Evolutionary conservation across 2,797 vertebrate species (phyloP).

Genomic region (Poeciliopsis gracilis): DNA sequence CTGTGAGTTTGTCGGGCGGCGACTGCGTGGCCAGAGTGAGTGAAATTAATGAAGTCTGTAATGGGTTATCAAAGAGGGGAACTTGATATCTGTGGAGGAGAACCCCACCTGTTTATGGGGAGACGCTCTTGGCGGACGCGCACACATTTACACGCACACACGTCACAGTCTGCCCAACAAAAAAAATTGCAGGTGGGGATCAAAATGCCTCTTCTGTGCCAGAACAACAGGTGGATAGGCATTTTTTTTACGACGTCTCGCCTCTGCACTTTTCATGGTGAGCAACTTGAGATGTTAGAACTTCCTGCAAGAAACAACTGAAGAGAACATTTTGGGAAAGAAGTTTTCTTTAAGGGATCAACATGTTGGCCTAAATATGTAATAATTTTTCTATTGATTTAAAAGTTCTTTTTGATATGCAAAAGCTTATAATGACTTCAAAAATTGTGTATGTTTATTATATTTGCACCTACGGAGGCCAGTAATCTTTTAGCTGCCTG

Average conservation of each 20-base stretch:
- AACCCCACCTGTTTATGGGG: conserved; percentile 80
- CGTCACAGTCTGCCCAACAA: conserved; percentile 56
- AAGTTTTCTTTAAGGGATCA: background rate
- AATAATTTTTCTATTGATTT: background rate
- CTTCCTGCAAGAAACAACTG: conserved; percentile 63
- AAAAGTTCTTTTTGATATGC: background rate
- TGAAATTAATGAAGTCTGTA: conserved; percentile 81
- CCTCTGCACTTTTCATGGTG: conserved; percentile 63
- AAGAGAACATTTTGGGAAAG: conserved; percentile 39
- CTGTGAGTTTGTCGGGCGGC: conserved; percentile 63
- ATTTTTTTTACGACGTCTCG: conserved; percentile 82
- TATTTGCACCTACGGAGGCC: background rate
- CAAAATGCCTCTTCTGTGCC: conserved; percentile 67
- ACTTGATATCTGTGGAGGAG: conserved; percentile 75
- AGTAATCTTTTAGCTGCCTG: background rate
- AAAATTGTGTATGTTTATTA: background rate
- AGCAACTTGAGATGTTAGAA: conserved; percentile 80
- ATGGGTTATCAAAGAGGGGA: conserved; percentile 81
- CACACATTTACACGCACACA: conserved; percentile 19
- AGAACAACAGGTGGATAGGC: conserved; percentile 83
- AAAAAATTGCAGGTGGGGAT: conserved; percentile 81
- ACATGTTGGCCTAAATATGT: background rate
- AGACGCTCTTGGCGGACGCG: conserved; percentile 44
- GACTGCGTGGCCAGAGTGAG: conserved; percentile 67
- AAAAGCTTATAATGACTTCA: background rate